A percentile compares a stretch with the other conserved stretches of the same genome.
phyloP scores from a whole-genome alignment of 2,113 vertebrate species.

The Zosterops japonicus region DNA sequence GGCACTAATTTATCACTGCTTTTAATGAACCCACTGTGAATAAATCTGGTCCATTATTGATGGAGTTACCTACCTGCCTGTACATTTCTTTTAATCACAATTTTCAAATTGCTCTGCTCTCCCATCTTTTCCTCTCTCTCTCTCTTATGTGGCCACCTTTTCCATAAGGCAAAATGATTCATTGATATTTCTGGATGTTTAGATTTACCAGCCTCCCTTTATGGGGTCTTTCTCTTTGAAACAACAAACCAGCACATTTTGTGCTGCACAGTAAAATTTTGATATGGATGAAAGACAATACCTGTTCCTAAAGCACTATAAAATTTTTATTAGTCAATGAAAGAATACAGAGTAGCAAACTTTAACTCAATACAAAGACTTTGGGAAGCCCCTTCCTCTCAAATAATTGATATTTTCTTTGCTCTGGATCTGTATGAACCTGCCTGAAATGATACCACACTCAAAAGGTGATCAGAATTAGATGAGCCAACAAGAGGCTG shows the following conservation, averaged over 20 bases:
- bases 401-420: background rate
- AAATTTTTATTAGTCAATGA: background rate
- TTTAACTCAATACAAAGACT: background rate
- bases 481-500: background rate
- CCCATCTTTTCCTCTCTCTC: background rate
- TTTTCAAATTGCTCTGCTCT: background rate
- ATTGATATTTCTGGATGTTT: background rate
- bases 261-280: background rate
- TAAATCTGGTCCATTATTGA: conserved; percentile 6
- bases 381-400: background rate
- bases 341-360: background rate
- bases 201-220: background rate
- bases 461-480: background rate
- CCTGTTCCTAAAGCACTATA: background rate
- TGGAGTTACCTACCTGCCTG: background rate
- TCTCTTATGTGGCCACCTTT: background rate
- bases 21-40: conserved; percentile 11
- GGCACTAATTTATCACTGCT: conserved; percentile 21
- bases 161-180: background rate
- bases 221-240: background rate
- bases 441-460: background rate
- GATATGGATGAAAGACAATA: background rate
- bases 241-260: background rate
- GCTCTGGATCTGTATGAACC: background rate
- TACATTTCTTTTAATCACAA: background rate